Percentiles rank a stretch among this genome's conserved stretches.
Conservation (phyloP, 2,113 vertebrate species). For the Lophius piscatorius region DNA sequence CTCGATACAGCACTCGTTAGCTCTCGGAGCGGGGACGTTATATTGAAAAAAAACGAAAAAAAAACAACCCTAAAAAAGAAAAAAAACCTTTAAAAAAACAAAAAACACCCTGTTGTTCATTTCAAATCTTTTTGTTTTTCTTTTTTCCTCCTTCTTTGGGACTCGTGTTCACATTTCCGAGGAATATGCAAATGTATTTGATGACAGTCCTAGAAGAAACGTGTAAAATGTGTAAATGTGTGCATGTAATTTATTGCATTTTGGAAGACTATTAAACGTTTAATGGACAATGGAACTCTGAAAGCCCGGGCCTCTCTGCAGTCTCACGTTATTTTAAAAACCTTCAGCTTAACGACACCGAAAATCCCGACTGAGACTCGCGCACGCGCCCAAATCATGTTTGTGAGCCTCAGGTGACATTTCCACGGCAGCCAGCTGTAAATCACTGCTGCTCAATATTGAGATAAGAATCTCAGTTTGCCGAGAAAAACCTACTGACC, state of each 20-base stretch:
- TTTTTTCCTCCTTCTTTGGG: slow-evolving; percentile 78
- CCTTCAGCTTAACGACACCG: slow-evolving; percentile 52
- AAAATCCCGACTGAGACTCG: slow-evolving; percentile 73
- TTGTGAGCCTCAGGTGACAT: slow-evolving; percentile 39
- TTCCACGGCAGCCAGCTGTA: slow-evolving; percentile 22
- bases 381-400: slow-evolving; percentile 27
- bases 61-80: too few species aligned
- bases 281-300: slow-evolving; percentile 88
- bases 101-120: slow-evolving; percentile 63
- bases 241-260: slow-evolving; percentile 99
- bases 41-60: slow-evolving; percentile 84
- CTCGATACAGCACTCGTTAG: slow-evolving; percentile 95
- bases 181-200: slow-evolving; percentile 91
- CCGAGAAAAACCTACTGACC: too few species aligned
- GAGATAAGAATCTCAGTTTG: too few species aligned
- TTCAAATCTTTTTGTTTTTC: slow-evolving; percentile 38
- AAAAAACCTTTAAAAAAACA: too few species aligned
- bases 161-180: slow-evolving; percentile 90
- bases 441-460: slow-evolving; percentile 47
- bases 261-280: slow-evolving; percentile 90
- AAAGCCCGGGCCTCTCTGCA: slow-evolving; percentile 89
- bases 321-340: slow-evolving; percentile 56
- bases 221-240: slow-evolving; percentile 97
- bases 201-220: slow-evolving; percentile 87
- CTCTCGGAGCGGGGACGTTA: slow-evolving; percentile 96